Evolutionary conservation across 2,797 vertebrate species (phyloP), one percentile per base, ranked within the genome.

Genomic region (Peromyscus melanophrys): DNA sequence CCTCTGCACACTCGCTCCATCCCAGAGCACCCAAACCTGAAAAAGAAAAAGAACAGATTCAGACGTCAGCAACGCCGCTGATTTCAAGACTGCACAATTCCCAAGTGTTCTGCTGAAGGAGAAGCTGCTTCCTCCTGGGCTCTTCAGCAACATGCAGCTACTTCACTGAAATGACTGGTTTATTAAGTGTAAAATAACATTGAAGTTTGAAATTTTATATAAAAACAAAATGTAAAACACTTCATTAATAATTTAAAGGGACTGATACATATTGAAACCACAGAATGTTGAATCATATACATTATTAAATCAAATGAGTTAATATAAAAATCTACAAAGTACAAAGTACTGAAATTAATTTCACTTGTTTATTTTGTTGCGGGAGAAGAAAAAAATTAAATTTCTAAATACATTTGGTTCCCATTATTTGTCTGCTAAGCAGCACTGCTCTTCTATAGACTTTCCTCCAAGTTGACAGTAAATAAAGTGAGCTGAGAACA

Each of bases 1-100:
- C 89, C 91, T 98, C 97, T 97, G 98, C 97, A 98, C 98, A 98
- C 96, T 93, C 97, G 97, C 97, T 98, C 98, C 99, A 99, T 99
- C 96, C 95, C 98, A 97, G 96, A 78, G 93, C 96, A 92, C 95
- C 83, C 90, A 84, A 98, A 98, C 98, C 98, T 99, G 97, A 17
- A 97, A 96, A 78, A 95, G 85, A 97, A 95, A 81, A 97, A 0
- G 92, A 96, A 23, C 11, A 93, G 89, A 90, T 84, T 89, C 40
- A 97, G 90, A 95, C 31, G 46, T 96, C 43, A 89, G 89, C 80
- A 75, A 67, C 3, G 27, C 34, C 37, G 43, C 27, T 6, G 2
- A 23, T 25, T 67, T 90, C 57, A 17, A 92, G 88, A 75, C 19
- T 43, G 6, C 49, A 16, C 10, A n/a, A 31, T 80, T 77, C 10